These are phyloP conservation scores for Tachysurus vachellii DNA, from an alignment of 2,113 vertebrate species.

Conservation along the genomic window DNA sequence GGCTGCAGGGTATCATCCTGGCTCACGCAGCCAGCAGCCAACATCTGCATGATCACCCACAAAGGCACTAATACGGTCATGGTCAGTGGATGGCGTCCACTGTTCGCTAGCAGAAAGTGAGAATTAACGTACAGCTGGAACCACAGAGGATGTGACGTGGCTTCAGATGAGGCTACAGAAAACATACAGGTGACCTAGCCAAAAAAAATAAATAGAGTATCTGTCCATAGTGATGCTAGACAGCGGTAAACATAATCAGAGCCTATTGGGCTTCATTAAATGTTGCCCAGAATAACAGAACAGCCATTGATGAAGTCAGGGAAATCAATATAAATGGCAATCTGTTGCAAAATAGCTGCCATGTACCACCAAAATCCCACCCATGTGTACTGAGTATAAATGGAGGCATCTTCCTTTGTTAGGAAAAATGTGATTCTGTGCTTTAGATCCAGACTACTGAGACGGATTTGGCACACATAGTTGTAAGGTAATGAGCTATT, in stretches of 20 bases:
- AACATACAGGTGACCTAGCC: not conserved
- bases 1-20: constrained; percentile 37
- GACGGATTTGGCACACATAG: not conserved
- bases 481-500: not conserved
- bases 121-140: constrained; percentile 22
- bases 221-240: not conserved
- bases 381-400: constrained; percentile 2
- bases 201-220: not conserved
- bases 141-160: not conserved
- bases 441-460: not conserved
- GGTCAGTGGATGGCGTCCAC: constrained; percentile 33
- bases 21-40: constrained; percentile 19
- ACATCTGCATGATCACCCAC: constrained; percentile 34
- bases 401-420: not conserved
- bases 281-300: not conserved
- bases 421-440: not conserved
- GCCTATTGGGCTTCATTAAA: not conserved
- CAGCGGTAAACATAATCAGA: not conserved
- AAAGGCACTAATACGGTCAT: constrained; percentile 42
- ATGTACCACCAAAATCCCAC: not conserved
- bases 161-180: not conserved
- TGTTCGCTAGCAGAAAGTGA: not conserved
- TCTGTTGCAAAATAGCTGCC: not conserved
- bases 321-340: not conserved
- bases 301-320: not conserved